These are phyloP conservation scores for Thalpophila matura DNA, from an alignment of 2,888 invertebrate genomes.

Conservation along the genomic window DNA sequence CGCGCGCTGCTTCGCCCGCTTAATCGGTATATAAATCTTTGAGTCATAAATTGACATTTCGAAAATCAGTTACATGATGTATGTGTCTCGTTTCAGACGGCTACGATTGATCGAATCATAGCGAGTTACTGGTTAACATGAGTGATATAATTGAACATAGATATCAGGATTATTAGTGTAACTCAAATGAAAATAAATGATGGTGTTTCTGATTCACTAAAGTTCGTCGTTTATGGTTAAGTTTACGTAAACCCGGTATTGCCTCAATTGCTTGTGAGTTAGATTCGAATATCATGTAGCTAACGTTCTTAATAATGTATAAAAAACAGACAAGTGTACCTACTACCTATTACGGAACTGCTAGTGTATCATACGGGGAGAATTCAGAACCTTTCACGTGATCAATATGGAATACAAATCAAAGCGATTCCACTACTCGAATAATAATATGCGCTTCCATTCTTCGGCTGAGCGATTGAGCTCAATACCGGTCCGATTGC, in stretches of 20 bases:
- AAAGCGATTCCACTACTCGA: conserved; percentile 32
- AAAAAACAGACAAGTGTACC: too few species aligned
- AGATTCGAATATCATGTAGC: background rate
- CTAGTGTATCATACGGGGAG: too few species aligned
- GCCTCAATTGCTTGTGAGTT: background rate
- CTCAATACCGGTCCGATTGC: conserved; percentile 27
- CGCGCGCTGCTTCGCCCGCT: conserved; percentile 35
- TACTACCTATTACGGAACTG: too few species aligned
- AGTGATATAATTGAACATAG: conserved; percentile 25
- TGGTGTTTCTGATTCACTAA: conserved; percentile 22
- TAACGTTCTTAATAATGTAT: too few species aligned
- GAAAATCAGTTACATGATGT: conserved; percentile 50
- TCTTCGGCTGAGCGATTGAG: conserved; percentile 34
- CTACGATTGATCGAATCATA: conserved; percentile 33
- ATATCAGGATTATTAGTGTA: conserved; percentile 16
- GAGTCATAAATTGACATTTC: conserved; percentile 44
- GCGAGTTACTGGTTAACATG: conserved; percentile 24
- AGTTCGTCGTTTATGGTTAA: background rate
- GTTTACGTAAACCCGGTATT: background rate
- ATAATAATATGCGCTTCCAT: conserved; percentile 43
- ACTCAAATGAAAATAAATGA: conserved; percentile 30
- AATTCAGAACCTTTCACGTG: background rate
- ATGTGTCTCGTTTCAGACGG: conserved; percentile 27
- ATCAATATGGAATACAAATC: background rate
- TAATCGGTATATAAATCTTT: conserved; percentile 43